Percentiles rank a stretch among this genome's conserved stretches.
These are phyloP conservation scores for Neodontobutis hainanensis DNA, from an alignment of 2,113 vertebrate species.

Conservation along the genomic window DNA sequence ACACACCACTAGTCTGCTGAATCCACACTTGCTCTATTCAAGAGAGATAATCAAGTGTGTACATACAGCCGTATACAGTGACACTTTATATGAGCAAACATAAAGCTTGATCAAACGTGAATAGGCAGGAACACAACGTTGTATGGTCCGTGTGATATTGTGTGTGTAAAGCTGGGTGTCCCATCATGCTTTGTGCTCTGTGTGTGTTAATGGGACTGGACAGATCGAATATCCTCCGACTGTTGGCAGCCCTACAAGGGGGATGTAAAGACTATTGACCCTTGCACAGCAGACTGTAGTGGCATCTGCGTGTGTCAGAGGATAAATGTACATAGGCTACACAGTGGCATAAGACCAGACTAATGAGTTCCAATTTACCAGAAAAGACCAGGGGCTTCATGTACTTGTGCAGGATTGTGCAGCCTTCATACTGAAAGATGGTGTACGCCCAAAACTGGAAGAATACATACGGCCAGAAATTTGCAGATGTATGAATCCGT, in stretches of 20 bases:
- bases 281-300: slow-evolving; percentile 28
- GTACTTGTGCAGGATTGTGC: too few relatives aligned
- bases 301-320: neutral
- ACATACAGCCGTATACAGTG: slow-evolving; percentile 39
- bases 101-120: slow-evolving; percentile 62
- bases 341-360: neutral
- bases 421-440: too few relatives aligned
- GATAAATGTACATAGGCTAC: neutral
- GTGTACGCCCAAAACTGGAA: too few relatives aligned
- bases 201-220: slow-evolving; percentile 45
- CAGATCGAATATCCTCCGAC: slow-evolving; percentile 63
- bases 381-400: too few relatives aligned
- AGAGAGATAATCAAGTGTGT: slow-evolving; percentile 58
- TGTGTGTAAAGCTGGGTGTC: slow-evolving; percentile 19
- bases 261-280: slow-evolving; percentile 35
- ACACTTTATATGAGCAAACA: slow-evolving; percentile 62
- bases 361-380: neutral
- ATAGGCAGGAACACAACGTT: slow-evolving; percentile 31
- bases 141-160: slow-evolving; percentile 43
- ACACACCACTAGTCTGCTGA: slow-evolving; percentile 46
- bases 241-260: slow-evolving; percentile 12
- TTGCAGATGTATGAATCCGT: too few relatives aligned
- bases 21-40: slow-evolving; percentile 27
- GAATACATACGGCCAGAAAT: too few relatives aligned
- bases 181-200: slow-evolving; percentile 31